Evolutionary conservation across 2,797 vertebrate species (phyloP).

Genomic region (Pelodytes ibericus): DNA sequence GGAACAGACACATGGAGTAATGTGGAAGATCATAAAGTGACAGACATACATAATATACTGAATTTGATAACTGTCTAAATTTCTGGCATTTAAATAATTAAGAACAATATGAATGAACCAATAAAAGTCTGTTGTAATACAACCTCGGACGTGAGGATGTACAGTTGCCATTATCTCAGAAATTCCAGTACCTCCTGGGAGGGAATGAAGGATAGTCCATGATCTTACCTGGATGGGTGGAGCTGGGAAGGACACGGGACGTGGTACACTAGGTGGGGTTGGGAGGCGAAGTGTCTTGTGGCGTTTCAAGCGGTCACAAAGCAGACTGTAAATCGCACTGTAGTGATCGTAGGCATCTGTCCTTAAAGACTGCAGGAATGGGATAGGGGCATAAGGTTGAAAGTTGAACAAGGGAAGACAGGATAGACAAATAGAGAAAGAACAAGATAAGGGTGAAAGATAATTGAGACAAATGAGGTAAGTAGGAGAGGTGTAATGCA

Average conservation of each 20-base stretch:
- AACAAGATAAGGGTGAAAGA: neutral
- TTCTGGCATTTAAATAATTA: too few species aligned
- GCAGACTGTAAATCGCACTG: constrained; percentile 97
- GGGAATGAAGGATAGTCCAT: neutral
- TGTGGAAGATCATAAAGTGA: too few species aligned
- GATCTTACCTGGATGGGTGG: constrained; percentile 81
- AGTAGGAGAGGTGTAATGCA: neutral
- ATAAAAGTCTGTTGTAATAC: too few species aligned
- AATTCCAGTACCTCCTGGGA: too few species aligned
- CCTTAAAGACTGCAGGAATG: constrained; percentile 80
- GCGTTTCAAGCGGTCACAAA: constrained; percentile 91
- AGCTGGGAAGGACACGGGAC: constrained; percentile 80
- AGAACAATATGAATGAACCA: too few species aligned
- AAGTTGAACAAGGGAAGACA: neutral
- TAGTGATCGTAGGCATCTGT: constrained; percentile 97
- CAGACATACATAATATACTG: neutral
- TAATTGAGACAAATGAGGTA: neutral
- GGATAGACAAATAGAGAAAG: constrained; percentile 23
- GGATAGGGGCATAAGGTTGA: neutral
- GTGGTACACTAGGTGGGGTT: constrained; percentile 77
- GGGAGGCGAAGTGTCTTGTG: constrained; percentile 89
- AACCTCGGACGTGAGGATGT: too few species aligned
- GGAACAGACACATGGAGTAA: constrained; percentile 34
- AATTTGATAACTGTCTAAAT: too few species aligned
- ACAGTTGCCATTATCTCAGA: too few species aligned